phyloP scores from a whole-genome alignment of 2,797 vertebrate genomes.

The Hozukius guyotensis region DNA sequence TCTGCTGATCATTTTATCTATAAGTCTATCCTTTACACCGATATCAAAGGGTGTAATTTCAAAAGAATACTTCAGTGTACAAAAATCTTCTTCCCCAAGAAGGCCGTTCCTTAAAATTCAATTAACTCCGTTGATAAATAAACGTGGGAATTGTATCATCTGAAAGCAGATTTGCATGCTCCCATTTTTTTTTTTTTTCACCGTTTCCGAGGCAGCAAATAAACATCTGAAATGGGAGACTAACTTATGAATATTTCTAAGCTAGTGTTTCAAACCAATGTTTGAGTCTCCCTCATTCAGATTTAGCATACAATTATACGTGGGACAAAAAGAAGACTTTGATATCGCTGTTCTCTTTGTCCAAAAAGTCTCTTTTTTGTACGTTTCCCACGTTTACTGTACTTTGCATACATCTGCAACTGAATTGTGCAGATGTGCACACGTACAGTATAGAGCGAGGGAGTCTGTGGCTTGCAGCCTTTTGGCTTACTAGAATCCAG shows the following conservation, averaged over 20 bases:
- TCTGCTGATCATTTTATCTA: constrained; percentile 90
- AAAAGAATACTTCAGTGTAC: constrained; percentile 86
- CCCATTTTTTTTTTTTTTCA: constrained; percentile 21
- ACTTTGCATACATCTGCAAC: constrained; percentile 67
- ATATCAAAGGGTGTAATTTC: constrained; percentile 93
- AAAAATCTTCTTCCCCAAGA: constrained; percentile 57
- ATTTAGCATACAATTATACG: constrained; percentile 68
- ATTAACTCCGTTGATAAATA: constrained; percentile 79
- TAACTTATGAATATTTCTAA: constrained; percentile 70
- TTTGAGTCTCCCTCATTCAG: constrained; percentile 43
- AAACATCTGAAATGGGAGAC: constrained; percentile 71
- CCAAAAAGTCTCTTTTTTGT: constrained; percentile 23
- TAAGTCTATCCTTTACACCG: constrained; percentile 86
- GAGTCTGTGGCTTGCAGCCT: constrained; percentile 21
- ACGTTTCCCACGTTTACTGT: constrained; percentile 42
- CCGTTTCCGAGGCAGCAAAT: constrained; percentile 61
- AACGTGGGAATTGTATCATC: constrained; percentile 76
- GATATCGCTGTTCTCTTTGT: constrained; percentile 58
- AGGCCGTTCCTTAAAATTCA: constrained; percentile 78
- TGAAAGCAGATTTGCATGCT: constrained; percentile 78
- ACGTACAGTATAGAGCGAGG: not conserved
- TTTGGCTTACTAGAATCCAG: constrained; percentile 39
- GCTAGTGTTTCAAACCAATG: constrained; percentile 53
- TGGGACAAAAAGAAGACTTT: constrained; percentile 58
- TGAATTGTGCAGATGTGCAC: constrained; percentile 43